Percentiles rank a stretch among this genome's conserved stretches.
Evolutionary conservation across 2,888 invertebrate genomes (phyloP).

Genomic region (Xanthia togata): DNA sequence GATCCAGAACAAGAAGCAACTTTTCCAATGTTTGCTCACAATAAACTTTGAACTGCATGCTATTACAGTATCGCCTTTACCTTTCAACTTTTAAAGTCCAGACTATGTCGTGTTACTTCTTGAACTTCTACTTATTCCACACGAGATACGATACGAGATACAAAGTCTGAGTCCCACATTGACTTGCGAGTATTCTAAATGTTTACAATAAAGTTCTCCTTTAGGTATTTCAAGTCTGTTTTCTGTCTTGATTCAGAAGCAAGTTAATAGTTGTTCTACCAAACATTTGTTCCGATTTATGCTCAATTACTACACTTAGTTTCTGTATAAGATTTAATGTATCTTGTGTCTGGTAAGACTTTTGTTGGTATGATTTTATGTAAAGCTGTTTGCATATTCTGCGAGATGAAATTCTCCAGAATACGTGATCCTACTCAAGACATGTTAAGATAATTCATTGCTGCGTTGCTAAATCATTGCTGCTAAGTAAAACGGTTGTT

Average conservation of each 20-base stretch:
- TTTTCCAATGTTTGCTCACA: conserved; percentile 25
- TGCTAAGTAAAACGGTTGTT: neutral
- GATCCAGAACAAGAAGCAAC: conserved; percentile 13
- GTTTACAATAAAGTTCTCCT: conserved; percentile 41
- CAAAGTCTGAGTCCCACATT: conserved; percentile 39
- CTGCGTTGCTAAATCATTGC: conserved; percentile 2
- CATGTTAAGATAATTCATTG: conserved; percentile 11
- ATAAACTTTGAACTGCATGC: conserved; percentile 43
- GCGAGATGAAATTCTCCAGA: neutral
- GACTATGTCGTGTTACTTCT: conserved; percentile 33
- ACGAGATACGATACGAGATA: conserved; percentile 38
- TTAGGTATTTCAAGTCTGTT: conserved; percentile 21
- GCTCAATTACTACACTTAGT: conserved; percentile 25
- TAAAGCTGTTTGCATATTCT: conserved; percentile 8
- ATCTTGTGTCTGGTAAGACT: neutral
- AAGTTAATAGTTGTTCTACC: conserved; percentile 23
- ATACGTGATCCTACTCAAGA: neutral
- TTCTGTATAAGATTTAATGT: neutral
- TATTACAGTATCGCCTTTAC: conserved; percentile 42
- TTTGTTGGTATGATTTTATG: conserved; percentile 13
- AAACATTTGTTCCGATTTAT: conserved; percentile 24
- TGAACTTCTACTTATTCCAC: conserved; percentile 45
- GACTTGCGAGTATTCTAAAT: conserved; percentile 43
- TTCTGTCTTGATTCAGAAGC: conserved; percentile 28
- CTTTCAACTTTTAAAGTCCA: conserved; percentile 37